Percentiles rank a stretch among this genome's conserved stretches.
Conservation (phyloP, 2,888 invertebrate species). For the Amblyjoppa proteus region DNA sequence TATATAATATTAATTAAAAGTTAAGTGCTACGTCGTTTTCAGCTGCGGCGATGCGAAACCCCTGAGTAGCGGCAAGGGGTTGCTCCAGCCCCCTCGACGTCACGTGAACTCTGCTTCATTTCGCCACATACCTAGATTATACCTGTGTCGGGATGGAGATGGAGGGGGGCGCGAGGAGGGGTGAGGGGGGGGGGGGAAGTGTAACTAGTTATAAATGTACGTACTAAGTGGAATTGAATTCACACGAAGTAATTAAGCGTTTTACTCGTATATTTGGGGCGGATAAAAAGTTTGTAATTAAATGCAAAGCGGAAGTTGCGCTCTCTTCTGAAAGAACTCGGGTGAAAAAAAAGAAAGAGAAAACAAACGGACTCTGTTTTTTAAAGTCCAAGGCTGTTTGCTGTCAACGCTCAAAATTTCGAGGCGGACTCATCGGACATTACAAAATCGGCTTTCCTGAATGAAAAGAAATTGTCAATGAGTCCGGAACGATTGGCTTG, state of each 20-base stretch:
- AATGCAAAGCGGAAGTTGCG: not conserved
- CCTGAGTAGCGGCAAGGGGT: conserved; percentile 28
- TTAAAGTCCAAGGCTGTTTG: not conserved
- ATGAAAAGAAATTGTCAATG: no score
- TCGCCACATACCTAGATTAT: conserved; percentile 9
- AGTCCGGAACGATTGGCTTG: no score
- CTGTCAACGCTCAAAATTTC: not conserved
- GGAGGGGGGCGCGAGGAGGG: not conserved
- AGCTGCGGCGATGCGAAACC: conserved; percentile 73
- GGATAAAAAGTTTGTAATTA: conserved; percentile 15
- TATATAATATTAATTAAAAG: conserved; percentile 85
- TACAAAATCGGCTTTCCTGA: no score
- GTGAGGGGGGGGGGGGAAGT: not conserved
- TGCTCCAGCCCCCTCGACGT: conserved; percentile 2
- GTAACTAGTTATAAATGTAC: not conserved
- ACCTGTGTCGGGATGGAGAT: conserved; percentile 1
- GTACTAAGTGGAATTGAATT: conserved; percentile 5
- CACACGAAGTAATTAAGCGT: conserved; percentile 22
- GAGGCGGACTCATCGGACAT: no score
- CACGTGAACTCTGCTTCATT: conserved; percentile 21
- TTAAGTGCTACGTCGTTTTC: conserved; percentile 81
- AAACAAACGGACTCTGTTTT: not conserved
- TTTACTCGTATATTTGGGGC: conserved; percentile 6
- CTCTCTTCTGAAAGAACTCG: not conserved
- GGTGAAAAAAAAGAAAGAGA: not conserved